A percentile compares a stretch with the other conserved stretches of the same genome.
These are phyloP conservation scores for Dione vanillae DNA, from an alignment of 2,888 invertebrate genomes.

Conservation along the genomic window DNA sequence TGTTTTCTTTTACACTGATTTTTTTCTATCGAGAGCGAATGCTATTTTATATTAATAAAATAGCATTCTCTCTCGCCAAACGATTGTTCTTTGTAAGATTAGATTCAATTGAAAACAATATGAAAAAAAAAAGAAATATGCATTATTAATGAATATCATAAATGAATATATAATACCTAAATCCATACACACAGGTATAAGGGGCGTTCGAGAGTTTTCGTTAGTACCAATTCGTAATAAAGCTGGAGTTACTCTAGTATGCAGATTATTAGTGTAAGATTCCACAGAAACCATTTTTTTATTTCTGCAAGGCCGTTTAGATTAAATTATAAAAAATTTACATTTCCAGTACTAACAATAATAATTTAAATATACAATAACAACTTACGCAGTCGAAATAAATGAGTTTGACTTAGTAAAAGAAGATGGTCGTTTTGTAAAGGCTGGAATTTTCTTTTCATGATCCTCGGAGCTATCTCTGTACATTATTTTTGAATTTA, in stretches of 20 bases:
- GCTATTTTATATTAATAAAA: too few species aligned
- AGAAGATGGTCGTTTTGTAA: slow-evolving; percentile 45
- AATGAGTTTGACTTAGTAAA: slow-evolving; percentile 49
- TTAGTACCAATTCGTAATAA: slow-evolving; percentile 43
- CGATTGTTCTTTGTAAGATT: too few species aligned
- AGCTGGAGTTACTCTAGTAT: slow-evolving; percentile 50
- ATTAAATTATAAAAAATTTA: not conserved
- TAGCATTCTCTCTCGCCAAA: too few species aligned
- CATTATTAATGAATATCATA: not conserved
- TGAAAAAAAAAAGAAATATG: not conserved
- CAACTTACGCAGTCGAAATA: slow-evolving; percentile 57
- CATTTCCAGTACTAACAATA: not conserved
- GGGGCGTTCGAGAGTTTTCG: slow-evolving; percentile 59
- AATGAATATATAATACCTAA: slow-evolving; percentile 51
- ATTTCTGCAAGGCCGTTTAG: slow-evolving; percentile 49
- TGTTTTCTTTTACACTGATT: too few species aligned
- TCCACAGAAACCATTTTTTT: slow-evolving; percentile 68
- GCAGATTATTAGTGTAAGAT: slow-evolving; percentile 65
- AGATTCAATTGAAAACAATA: not conserved
- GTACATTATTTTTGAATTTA: slow-evolving; percentile 52
- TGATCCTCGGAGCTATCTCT: slow-evolving; percentile 55
- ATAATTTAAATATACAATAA: slow-evolving; percentile 7
- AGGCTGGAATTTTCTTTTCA: slow-evolving; percentile 40
- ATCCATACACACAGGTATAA: slow-evolving; percentile 62
- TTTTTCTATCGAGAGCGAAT: too few species aligned